A percentile compares a stretch with the other conserved stretches of the same genome.
Conservation (phyloP, 2,888 invertebrate genomes). For the Rhagonycha fulva region DNA sequence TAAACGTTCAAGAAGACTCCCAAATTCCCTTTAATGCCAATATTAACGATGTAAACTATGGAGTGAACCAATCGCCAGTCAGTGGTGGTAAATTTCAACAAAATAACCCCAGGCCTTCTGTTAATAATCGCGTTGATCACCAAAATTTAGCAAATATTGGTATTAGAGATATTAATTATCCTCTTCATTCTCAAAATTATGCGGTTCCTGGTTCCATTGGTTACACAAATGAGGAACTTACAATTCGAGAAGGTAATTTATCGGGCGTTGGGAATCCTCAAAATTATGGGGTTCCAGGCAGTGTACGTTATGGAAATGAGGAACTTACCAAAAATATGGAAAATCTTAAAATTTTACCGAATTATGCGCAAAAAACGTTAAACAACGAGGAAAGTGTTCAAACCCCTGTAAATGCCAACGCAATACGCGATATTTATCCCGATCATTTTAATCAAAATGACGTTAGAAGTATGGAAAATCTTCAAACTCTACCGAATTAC, state of each 20-base stretch:
- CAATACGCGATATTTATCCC: background rate
- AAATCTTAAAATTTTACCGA: background rate
- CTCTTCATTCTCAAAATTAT: background rate
- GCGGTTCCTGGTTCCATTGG: background rate
- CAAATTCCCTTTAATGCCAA: background rate
- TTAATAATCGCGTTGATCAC: background rate
- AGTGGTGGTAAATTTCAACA: background rate
- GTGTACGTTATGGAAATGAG: background rate
- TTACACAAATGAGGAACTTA: background rate
- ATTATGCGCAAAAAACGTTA: background rate
- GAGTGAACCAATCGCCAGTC: background rate
- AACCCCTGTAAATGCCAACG: background rate
- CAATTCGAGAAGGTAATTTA: background rate
- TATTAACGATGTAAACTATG: background rate
- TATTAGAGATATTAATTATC: background rate
- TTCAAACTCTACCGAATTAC: background rate
- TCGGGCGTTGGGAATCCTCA: background rate
- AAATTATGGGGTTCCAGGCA: background rate
- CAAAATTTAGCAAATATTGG: background rate
- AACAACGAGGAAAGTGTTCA: background rate
- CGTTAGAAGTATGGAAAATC: background rate
- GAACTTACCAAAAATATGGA: background rate
- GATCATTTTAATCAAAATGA: background rate
- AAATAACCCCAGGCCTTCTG: background rate
- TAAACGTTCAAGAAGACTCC: background rate